A percentile compares a stretch with the other conserved stretches of the same genome.
These are phyloP conservation scores for Gambusia holbrooki DNA, from an alignment of 2,113 vertebrate genomes.

Conservation along the genomic window DNA sequence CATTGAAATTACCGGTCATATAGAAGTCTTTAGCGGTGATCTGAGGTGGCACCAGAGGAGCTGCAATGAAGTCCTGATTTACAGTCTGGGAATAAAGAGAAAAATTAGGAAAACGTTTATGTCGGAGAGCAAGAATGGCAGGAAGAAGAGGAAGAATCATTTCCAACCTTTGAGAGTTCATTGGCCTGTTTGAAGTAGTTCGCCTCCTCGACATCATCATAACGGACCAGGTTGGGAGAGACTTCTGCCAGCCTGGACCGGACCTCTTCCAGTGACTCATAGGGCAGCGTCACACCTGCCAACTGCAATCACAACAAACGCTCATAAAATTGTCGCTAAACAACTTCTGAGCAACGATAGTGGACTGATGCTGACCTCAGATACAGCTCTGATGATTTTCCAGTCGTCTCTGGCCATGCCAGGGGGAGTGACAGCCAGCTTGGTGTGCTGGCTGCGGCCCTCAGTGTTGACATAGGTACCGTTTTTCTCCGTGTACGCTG, in stretches of 20 bases:
- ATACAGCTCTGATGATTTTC: conserved; percentile 94
- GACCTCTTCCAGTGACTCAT: conserved; percentile 88
- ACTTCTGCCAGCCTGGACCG: conserved; percentile 89
- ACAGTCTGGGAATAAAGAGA: conserved; percentile 78
- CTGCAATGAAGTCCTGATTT: conserved; percentile 87
- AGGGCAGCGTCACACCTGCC: conserved; percentile 90
- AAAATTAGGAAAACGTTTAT: fast-evolving
- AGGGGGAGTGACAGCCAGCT: conserved; percentile 90
- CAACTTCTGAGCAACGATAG: not conserved
- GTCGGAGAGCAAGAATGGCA: not conserved
- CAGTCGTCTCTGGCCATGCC: conserved; percentile 96
- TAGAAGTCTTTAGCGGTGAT: conserved; percentile 96
- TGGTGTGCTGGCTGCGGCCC: conserved; percentile 93
- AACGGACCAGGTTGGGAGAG: conserved; percentile 92
- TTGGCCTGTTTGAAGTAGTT: conserved; percentile 96
- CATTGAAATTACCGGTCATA: conserved; percentile 88
- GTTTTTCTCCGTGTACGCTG: conserved; percentile 95
- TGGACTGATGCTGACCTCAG: conserved; percentile 83
- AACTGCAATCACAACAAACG: conserved; percentile 77
- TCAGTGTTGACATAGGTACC: conserved; percentile 96
- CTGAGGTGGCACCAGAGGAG: conserved; percentile 93
- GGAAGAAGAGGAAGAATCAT: not conserved
- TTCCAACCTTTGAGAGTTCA: conserved; percentile 84
- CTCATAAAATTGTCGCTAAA: not conserved
- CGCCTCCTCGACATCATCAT: conserved; percentile 92